Evolutionary conservation across 2,113 vertebrate genomes (phyloP).

Genomic region (Cavia porcellus): DNA sequence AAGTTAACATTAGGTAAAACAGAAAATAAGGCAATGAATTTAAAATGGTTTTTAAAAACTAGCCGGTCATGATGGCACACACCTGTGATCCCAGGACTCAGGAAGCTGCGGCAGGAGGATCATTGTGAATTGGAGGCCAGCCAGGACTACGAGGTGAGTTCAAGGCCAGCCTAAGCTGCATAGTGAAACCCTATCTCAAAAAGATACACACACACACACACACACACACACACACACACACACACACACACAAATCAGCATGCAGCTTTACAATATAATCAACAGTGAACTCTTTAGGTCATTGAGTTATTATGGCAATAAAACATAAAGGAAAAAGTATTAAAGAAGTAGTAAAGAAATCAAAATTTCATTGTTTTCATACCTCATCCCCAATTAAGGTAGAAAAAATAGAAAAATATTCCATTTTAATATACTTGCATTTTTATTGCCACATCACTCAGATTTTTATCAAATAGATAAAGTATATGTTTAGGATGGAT

Average conservation of each 20-base stretch:
- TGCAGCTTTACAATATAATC: not conserved
- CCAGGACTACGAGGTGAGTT: not conserved
- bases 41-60: not conserved
- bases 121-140: not conserved
- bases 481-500: not conserved
- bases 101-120: not conserved
- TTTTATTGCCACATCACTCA: not conserved
- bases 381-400: not conserved
- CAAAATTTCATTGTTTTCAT: not conserved
- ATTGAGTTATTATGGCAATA: not conserved
- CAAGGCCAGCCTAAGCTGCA: not conserved
- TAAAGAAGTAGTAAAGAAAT: not conserved
- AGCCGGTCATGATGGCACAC: not conserved
- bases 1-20: not conserved
- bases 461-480: not conserved
- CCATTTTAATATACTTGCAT: not conserved
- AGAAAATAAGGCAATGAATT: not conserved
- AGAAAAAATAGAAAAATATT: constrained; percentile 15
- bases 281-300: not conserved
- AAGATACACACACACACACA: not conserved
- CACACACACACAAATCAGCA: not conserved
- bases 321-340: not conserved
- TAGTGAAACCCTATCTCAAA: not conserved
- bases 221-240: not conserved
- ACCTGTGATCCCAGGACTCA: not conserved